Evolutionary conservation across 2,113 vertebrate genomes (phyloP), one percentile per base, ranked within the genome.

Genomic region (Mohoua ochrocephala): DNA sequence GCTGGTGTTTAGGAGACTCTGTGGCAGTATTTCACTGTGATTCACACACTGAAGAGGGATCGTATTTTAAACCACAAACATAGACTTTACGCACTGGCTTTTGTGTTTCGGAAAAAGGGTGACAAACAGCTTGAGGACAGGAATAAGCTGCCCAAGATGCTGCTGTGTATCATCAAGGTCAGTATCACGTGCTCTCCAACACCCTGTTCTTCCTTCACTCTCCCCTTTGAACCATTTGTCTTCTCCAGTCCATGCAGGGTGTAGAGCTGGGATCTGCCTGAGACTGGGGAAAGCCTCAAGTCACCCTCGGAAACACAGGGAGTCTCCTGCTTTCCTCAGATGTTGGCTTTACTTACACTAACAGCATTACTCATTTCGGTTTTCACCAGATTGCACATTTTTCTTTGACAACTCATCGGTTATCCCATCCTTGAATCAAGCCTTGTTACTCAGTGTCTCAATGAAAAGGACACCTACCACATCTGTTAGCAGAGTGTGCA

Each of bases 401-500:
- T 56, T 17, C 7, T 75, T 61, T 9, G 22, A 50, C 24, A 69
- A 44, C 27, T 49, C 53, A 9, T 20, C 3, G 1, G 20, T 42
- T 45, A 39, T 28, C 56, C 57, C 49, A 12, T 18, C 27, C 54
- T 31, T 41, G 31, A 64, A 73, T 39, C 37, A 69, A 54, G 6
- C 7, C 69, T 33, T 33, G 4, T 35, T 68, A 61, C 53, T 41
- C 3, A 5, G 11, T 24, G 44, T 23, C 57, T 69, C 76, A 16
- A 7, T 5, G 26, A 8, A 63, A 73, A 84, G 21, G 35, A 11
- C 12, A 16, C 21, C 11, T 11, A 21, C 26, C 17, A 10, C 30
- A 6, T 9, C 24, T 1, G 0, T 19, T 33, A 50, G 13, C 37
- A 70, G 35, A 2, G 1, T 0, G 1, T 59, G 47, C 26, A 42